Percentiles rank a stretch among this genome's conserved stretches.
Evolutionary conservation across 2,797 vertebrate species (phyloP).

Genomic region (Lagodon rhomboides): DNA sequence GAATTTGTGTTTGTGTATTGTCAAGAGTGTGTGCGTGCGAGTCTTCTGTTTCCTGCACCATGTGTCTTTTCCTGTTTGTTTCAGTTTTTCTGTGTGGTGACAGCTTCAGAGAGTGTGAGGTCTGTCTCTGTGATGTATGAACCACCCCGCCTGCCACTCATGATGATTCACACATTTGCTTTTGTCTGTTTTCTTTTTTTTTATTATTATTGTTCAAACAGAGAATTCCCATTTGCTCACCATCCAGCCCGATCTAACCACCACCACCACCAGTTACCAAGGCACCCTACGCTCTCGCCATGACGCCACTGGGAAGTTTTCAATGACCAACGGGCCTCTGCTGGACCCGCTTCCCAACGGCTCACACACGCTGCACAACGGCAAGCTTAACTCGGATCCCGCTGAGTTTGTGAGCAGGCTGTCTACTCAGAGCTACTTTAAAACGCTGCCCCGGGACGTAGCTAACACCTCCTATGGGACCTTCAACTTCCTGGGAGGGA

Average conservation of each 20-base stretch:
- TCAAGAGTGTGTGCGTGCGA: conserved; percentile 51
- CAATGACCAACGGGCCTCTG: conserved; percentile 94
- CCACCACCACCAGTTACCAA: conserved; percentile 97
- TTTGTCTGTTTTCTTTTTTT: conserved; percentile 58
- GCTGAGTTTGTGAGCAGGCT: conserved; percentile 93
- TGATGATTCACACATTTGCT: conserved; percentile 66
- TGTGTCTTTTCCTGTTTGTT: conserved; percentile 77
- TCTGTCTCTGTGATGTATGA: conserved; percentile 73
- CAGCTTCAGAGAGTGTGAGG: conserved; percentile 76
- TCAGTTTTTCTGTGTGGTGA: conserved; percentile 61
- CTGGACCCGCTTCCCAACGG: conserved; percentile 94
- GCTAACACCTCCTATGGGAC: conserved; percentile 96
- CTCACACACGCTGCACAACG: conserved; percentile 94
- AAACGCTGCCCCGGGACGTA: conserved; percentile 92
- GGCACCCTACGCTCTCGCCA: conserved; percentile 94
- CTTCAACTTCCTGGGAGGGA: conserved; percentile 97
- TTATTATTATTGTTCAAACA: conserved; percentile 69
- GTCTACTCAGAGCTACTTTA: conserved; percentile 95
- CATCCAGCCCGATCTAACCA: conserved; percentile 98
- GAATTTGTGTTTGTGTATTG: conserved; percentile 76
- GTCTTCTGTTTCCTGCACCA: conserved; percentile 67
- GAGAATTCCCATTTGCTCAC: conserved; percentile 98
- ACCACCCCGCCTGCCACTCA: conserved; percentile 60
- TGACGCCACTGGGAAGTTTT: conserved; percentile 91
- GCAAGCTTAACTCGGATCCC: conserved; percentile 90